Base-by-base conservation (phyloP, 1,140 invertebrate species). In the Saccostrea echinata region DNA sequence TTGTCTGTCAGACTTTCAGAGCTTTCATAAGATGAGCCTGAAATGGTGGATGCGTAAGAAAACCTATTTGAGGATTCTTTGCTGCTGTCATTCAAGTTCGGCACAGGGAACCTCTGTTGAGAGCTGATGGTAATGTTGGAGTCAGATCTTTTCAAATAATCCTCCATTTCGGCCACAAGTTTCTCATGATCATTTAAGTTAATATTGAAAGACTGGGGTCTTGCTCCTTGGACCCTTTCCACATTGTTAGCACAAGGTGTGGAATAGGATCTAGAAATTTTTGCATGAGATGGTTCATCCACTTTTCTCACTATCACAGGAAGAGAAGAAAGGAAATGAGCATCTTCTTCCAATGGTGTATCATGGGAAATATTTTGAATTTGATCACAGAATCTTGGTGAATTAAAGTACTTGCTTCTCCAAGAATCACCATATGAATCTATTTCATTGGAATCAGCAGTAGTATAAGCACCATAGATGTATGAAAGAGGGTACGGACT, bases 161-260 rank as follows among this genome's bases (percentile, higher is more conserved):
- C 90, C 33, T 93, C 91, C 92, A 92, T 92, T 81, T 92, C 92
- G 51, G 88, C 91, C 35, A 93, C 85, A 83, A 92, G 90, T 82
- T 90, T 86, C 33, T 92, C 88, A 85, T 90, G 91, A 68, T 93
- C 90, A 18, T 88, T 57, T 16, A 87, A 33, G n/a, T 85, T 64
- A 11, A 86, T 55, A 27, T 88, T 80, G 53, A 84, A 55, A 57
- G 80, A 86, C 12, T 51, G 80, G 2, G 82, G 71, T 35, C 88
- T 35, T 76, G 68, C 52, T 30, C 57, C 71, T 9, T 83, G 76
- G 24, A 43, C 35, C n/a, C 27, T 30, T 24, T 52, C 33, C 18
- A 30, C 81, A 8, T 13, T 33, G 16, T 84, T 18, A 30, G 76
- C 57, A 83, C 84, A 82, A 18, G 89, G 89, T 11, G 88, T 88